Base-by-base conservation (phyloP, 2,113 vertebrate genomes). In the Nesoenas mayeri region DNA sequence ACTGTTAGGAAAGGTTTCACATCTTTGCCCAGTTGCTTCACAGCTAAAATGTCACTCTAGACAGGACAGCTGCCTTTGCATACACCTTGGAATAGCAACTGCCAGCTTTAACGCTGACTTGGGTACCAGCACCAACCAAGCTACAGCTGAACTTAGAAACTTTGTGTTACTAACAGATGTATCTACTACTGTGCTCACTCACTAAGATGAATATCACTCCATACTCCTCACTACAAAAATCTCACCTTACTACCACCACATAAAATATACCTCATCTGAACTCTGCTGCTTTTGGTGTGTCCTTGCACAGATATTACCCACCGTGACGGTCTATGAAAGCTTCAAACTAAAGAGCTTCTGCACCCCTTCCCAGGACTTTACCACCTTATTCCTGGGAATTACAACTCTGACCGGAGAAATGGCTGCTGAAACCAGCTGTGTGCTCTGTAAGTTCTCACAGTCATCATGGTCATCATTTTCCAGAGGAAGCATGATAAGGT, bases 351-450 rank as follows among this genome's bases (percentile, higher is more conserved):
- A 0, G 8, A 93, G 85, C 28, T 73, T 69, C 58, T 47, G 51
- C 31, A 60, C 32, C 75, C 91, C 53, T 74, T 96, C 92, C 62
- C 73, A 79, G 58, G 57, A 18, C 15, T 93, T 84, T 82, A 78
- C 67, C 69, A 87, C 29, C 25, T 96, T 91, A 91, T 77, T 89
- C 90, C 90, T 95, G 92, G 67, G 81, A 97, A 89, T 64, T 85
- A 48, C 40, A 95, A 90, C 74, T 72, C 66, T 77, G 79, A 77
- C 50, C 57, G 40, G 77, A 25, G 28, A 95, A 97, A 95, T 6
- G 15, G 81, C 26, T 94, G 38, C 6, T 93, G 94, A 96, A 97
- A 95, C 82, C 91, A 94, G 64, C 85, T 92, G 32, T 58, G 31
- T 58, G 50, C 74, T 88, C n/a, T 26, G 31, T 9, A 53, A 95